phyloP scores from a whole-genome alignment of 2,113 vertebrate species.

The Limnothrissa miodon region DNA sequence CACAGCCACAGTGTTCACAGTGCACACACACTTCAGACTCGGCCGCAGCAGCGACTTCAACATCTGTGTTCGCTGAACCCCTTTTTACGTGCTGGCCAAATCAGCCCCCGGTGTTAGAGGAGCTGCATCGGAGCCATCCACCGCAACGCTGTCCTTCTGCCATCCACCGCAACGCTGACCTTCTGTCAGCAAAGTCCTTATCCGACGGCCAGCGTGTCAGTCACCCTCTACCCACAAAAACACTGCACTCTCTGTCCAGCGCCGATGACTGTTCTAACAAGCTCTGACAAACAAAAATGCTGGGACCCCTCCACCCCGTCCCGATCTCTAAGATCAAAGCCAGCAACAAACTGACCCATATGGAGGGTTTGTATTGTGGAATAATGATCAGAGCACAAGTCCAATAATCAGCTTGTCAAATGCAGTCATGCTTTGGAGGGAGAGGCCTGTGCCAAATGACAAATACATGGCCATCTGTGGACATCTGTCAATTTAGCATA shows the following conservation, averaged over 20 bases:
- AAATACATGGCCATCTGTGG: not conserved
- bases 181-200: not conserved
- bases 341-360: conserved; percentile 12
- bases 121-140: not conserved
- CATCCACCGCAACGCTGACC: not conserved
- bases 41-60: conserved; percentile 29
- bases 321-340: conserved; percentile 33
- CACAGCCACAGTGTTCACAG: not conserved
- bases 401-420: conserved; percentile 17
- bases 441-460: not conserved
- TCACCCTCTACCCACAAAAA: not conserved
- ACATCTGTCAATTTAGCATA: not conserved
- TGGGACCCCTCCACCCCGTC: not conserved
- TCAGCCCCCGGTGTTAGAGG: not conserved
- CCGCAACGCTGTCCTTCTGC: not conserved
- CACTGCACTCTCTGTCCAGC: conserved; percentile 19
- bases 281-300: conserved; percentile 36
- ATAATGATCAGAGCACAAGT: conserved; percentile 27
- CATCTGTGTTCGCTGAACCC: conserved; percentile 38
- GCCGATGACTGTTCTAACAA: conserved; percentile 22
- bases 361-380: not conserved
- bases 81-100: not conserved
- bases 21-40: not conserved
- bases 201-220: not conserved
- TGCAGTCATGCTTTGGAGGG: not conserved